Conservation (phyloP, 2,113 vertebrate genomes). For the Nerophis ophidion region DNA sequence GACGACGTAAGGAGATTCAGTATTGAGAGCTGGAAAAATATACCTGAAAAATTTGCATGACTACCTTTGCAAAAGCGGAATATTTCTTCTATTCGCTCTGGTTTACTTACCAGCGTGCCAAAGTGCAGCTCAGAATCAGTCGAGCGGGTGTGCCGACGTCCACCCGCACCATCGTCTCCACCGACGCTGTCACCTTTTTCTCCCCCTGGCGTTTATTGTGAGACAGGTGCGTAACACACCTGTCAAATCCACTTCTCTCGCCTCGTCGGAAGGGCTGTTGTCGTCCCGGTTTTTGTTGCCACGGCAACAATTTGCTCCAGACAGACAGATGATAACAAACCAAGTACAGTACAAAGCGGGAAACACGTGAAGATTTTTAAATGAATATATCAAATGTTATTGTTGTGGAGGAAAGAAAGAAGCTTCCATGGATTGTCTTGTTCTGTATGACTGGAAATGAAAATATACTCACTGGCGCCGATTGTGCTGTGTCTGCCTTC, state of each 20-base stretch:
- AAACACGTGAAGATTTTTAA: background rate
- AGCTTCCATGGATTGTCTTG: constrained; percentile 59
- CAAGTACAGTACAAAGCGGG: constrained; percentile 10
- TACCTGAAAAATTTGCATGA: background rate
- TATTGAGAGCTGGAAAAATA: background rate
- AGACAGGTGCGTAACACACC: background rate
- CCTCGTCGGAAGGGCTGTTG: too few relatives aligned
- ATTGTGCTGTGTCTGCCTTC: constrained; percentile 42
- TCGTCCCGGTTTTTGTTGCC: background rate
- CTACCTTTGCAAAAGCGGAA: background rate
- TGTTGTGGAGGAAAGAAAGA: constrained; percentile 42
- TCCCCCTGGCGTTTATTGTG: constrained; percentile 11
- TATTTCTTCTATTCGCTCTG: background rate
- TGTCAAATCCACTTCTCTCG: background rate
- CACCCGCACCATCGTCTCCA: constrained; percentile 31
- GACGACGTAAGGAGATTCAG: background rate
- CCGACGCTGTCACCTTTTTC: constrained; percentile 18
- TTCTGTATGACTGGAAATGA: constrained; percentile 63
- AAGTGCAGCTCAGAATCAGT: constrained; percentile 26
- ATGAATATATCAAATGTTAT: constrained; percentile 31
- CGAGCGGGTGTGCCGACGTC: constrained; percentile 53
- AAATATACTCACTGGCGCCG: constrained; percentile 64
- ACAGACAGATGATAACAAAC: background rate
- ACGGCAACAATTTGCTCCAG: background rate
- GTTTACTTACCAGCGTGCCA: constrained; percentile 47